Evolutionary conservation across 2,797 vertebrate species (phyloP), one percentile per base, ranked within the genome.

Genomic region (Poeciliopsis paucimaculata): DNA sequence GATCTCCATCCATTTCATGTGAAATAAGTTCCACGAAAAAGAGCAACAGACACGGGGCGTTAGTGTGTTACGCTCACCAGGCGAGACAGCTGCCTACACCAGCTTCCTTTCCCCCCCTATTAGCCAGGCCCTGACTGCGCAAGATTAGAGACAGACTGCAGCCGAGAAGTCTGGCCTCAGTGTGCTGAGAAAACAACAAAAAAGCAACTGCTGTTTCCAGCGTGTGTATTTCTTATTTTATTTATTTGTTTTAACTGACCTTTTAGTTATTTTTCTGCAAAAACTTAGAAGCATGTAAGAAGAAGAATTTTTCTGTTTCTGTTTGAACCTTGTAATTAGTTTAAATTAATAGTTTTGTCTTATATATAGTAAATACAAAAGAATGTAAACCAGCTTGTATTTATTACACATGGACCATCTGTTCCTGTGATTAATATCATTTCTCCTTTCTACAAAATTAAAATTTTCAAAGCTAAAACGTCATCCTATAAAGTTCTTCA

Each of bases 91-190:
- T 92, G 92, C 92, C 91, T 89, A 77, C 82, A 76, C 79, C 1
- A 82, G 89, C 91, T 91, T 91, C 88, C 89, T 91, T 74, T 81
- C 82, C 84, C 82, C 84, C 86, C 83, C 82, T 76, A 85, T 88
- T 83, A 83, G 84, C 84, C 72, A 68, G 83, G 41, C 87, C 77
- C 87, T 86, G 85, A 91, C 86, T 91, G 83, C 77, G 77, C 84
- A 90, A 93, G 93, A 95, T 95, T 91, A 92, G 88, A 95, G 90
- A 88, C 94, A 95, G 91, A 91, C 93, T 94, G 90, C 84, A 85
- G 82, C 79, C 79, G 36, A 85, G 82, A 85, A 90, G 86, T 86
- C 77, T 73, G 83, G 89, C 87, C 88, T 85, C 45, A 11, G 71
- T 71, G 88, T 82, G 76, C 80, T 84, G 86, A 89, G 82, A 88